phyloP scores from a whole-genome alignment of 2,113 vertebrate genomes.

The Pomatostomus ruficeps region DNA sequence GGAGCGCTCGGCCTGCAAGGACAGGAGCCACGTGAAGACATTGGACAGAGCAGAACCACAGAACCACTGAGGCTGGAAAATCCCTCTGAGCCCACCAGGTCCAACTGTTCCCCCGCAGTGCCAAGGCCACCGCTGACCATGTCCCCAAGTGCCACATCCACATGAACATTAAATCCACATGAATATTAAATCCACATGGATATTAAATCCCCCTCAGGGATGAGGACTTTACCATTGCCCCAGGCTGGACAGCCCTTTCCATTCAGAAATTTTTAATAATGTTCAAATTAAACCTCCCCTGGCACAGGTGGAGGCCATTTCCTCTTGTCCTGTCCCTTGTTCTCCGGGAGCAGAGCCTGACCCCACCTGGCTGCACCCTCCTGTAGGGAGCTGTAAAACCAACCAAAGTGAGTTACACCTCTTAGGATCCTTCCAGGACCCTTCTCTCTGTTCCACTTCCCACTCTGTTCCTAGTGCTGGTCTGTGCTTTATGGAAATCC shows the following conservation, averaged over 20 bases:
- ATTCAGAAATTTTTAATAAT: not conserved
- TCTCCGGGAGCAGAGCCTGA: not conserved
- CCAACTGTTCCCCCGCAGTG: not conserved
- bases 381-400: not conserved
- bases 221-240: not conserved
- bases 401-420: not conserved
- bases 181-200: not conserved
- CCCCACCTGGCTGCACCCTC: not conserved
- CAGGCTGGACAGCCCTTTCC: not conserved
- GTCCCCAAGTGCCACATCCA: not conserved
- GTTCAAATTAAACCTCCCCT: not conserved
- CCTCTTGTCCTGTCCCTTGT: not conserved
- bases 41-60: not conserved
- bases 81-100: not conserved
- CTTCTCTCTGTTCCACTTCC: not conserved
- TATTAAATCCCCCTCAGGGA: not conserved
- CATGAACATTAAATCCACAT: no score
- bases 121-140: not conserved
- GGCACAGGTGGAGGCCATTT: accelerated
- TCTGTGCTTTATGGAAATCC: not conserved
- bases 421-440: not conserved
- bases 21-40: not conserved
- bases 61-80: not conserved
- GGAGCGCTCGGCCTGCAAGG: conserved; percentile 81
- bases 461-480: not conserved